These are phyloP conservation scores for Potamilus streckersoni DNA, from an alignment of 1,140 invertebrate species.

Conservation along the genomic window DNA sequence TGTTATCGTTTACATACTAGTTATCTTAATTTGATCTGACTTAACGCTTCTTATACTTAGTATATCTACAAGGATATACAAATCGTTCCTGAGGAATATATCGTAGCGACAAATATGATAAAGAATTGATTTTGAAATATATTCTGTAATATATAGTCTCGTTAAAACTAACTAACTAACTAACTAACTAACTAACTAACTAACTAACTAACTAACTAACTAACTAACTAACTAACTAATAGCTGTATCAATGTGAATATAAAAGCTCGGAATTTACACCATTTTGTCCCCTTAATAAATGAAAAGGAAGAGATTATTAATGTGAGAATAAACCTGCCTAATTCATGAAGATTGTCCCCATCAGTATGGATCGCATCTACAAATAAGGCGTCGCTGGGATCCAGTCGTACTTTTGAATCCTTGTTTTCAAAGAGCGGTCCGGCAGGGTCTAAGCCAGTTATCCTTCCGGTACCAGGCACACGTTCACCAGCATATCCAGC, in stretches of 20 bases:
- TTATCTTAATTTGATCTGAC: too few relatives aligned
- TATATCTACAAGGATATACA: too few relatives aligned
- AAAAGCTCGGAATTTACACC: neutral
- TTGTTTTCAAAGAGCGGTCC: slow-evolving; percentile 75
- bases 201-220: too few relatives aligned
- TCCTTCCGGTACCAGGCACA: slow-evolving; percentile 74
- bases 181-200: too few relatives aligned
- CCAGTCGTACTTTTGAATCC: slow-evolving; percentile 64
- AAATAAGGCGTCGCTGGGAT: slow-evolving; percentile 81
- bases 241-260: neutral
- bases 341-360: slow-evolving; percentile 71
- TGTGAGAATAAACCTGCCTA: slow-evolving; percentile 57
- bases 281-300: neutral
- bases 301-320: too few relatives aligned
- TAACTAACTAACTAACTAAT: neutral
- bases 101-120: too few relatives aligned
- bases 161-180: too few relatives aligned
- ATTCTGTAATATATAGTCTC: neutral
- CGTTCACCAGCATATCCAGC: slow-evolving; percentile 54
- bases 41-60: too few relatives aligned
- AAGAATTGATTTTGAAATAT: too few relatives aligned
- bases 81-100: too few relatives aligned
- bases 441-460: slow-evolving; percentile 80
- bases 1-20: too few relatives aligned
- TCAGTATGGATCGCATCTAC: slow-evolving; percentile 96